Conservation (phyloP, 2,888 invertebrate species). For the Melikaiella ostensackeni region DNA sequence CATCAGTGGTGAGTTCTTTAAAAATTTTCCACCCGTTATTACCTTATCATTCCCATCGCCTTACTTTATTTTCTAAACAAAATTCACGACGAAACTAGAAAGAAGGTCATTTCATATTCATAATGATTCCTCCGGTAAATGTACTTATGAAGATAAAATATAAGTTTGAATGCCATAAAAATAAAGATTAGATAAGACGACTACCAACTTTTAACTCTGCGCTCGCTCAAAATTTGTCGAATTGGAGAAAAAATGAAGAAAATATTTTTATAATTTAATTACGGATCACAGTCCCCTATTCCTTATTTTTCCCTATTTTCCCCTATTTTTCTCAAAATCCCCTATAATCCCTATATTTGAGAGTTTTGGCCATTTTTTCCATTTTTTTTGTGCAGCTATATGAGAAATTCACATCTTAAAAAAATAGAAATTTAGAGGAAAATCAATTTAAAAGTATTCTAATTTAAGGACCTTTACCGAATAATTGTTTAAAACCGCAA, state of each 20-base stretch:
- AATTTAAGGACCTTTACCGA: too few species aligned
- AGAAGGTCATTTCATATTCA: conserved; percentile 1
- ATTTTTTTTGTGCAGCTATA: too few species aligned
- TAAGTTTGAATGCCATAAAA: not conserved
- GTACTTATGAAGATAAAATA: not conserved
- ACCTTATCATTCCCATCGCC: not conserved
- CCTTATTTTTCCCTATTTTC: too few species aligned
- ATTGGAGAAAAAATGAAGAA: not conserved
- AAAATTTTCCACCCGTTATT: not conserved
- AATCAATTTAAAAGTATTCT: too few species aligned
- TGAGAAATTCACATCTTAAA: too few species aligned
- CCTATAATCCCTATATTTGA: too few species aligned
- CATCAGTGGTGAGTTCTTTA: conserved; percentile 81
- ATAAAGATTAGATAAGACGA: conserved; percentile 3
- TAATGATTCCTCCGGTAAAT: not conserved
- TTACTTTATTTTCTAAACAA: not conserved
- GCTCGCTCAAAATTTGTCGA: not conserved
- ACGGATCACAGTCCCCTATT: too few species aligned
- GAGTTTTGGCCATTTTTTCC: too few species aligned
- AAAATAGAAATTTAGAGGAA: too few species aligned
- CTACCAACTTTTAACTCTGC: not conserved
- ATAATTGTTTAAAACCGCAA: too few species aligned
- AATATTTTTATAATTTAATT: too few species aligned
- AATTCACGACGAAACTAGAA: not conserved
- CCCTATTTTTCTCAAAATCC: too few species aligned